These are phyloP conservation scores for Clytia hemisphaerica DNA, from an alignment of 30 jellyfish, hydroid and myxozoan species.

Conservation along the genomic window DNA sequence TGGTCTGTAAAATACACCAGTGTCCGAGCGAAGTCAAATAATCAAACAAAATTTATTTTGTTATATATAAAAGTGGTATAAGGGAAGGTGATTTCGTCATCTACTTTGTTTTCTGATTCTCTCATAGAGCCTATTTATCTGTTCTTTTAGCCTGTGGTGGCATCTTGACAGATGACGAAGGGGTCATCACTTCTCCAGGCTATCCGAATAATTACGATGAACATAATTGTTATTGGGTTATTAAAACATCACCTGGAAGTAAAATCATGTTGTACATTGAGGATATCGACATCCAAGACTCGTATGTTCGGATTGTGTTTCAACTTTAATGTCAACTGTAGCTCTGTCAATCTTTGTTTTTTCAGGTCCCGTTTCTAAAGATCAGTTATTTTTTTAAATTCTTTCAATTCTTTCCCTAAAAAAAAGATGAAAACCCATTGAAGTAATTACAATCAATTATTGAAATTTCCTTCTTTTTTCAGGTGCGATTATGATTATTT, in stretches of 20 bases:
- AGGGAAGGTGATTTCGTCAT: neutral
- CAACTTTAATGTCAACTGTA: neutral
- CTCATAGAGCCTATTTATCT: neutral
- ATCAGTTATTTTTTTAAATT: no score
- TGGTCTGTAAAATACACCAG: no score
- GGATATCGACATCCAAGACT: conserved; percentile 36
- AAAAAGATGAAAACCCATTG: no score
- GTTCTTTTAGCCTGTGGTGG: conserved; percentile 74
- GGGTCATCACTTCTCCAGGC: conserved; percentile 60
- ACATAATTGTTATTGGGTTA: conserved; percentile 68
- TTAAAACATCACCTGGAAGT: conserved; percentile 34
- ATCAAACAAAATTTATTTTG: no score
- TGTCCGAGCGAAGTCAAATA: no score
- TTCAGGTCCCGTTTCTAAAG: no score
- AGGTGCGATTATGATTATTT: conserved; percentile 49
- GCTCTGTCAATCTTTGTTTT: neutral
- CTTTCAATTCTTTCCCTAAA: no score
- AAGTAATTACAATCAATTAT: no score
- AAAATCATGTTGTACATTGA: conserved; percentile 45
- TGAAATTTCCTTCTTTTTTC: neutral
- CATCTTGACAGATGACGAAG: conserved; percentile 42
- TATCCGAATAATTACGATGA: conserved; percentile 49
- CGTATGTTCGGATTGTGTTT: conserved; percentile 11
- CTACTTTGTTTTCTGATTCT: neutral
- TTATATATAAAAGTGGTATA: neutral